Evolutionary conservation across 2,888 invertebrate genomes (phyloP).

Genomic region (Eupsilia transversa): DNA sequence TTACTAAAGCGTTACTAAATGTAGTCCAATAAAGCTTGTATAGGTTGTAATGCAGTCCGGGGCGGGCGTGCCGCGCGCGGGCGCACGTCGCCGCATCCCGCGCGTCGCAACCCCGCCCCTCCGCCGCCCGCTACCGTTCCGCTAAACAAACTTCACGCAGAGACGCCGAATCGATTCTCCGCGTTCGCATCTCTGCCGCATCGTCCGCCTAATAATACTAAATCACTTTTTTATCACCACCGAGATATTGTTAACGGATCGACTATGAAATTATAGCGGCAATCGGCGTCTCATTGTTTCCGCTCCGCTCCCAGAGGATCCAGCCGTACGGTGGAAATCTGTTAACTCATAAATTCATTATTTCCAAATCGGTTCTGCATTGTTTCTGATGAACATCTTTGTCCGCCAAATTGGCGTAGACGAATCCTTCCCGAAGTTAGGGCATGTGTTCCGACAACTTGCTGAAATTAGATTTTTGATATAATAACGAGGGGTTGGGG

Average conservation of each 20-base stretch:
- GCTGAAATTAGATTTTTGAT: slow-evolving; percentile 82
- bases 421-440: slow-evolving; percentile 76
- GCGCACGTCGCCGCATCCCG: slow-evolving; percentile 74
- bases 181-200: slow-evolving; percentile 85
- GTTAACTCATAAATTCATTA: slow-evolving; percentile 85
- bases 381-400: slow-evolving; percentile 89
- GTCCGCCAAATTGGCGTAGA: slow-evolving; percentile 82
- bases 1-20: slow-evolving; percentile 81
- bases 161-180: slow-evolving; percentile 86
- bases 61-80: slow-evolving; percentile 77
- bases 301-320: slow-evolving; percentile 81
- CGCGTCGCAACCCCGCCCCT: slow-evolving; percentile 44
- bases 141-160: slow-evolving; percentile 90
- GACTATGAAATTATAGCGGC: slow-evolving; percentile 87
- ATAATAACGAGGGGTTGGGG: slow-evolving; percentile 75
- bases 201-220: slow-evolving; percentile 84
- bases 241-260: slow-evolving; percentile 86
- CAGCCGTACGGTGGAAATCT: slow-evolving; percentile 78
- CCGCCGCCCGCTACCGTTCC: slow-evolving; percentile 81
- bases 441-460: slow-evolving; percentile 78
- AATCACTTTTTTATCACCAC: slow-evolving; percentile 85
- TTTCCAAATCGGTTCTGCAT: slow-evolving; percentile 85
- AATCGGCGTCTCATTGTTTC: slow-evolving; percentile 83
- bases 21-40: slow-evolving; percentile 76
- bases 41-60: slow-evolving; percentile 67